Conservation (phyloP, 2,113 vertebrate genomes). For the Neopipo cinnamomea region DNA sequence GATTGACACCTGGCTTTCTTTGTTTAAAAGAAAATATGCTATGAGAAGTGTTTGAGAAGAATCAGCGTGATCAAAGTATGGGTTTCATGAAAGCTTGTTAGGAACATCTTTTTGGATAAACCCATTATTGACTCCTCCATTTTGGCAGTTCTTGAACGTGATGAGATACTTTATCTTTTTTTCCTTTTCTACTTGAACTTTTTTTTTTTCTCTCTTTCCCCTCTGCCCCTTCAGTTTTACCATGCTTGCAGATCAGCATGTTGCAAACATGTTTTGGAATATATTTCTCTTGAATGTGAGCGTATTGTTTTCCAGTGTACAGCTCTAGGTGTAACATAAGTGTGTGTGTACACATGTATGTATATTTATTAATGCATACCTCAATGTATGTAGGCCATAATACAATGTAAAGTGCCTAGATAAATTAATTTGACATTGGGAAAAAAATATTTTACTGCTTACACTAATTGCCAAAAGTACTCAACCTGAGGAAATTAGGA, state of each 20-base stretch:
- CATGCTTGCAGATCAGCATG: background rate
- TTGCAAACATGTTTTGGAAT: background rate
- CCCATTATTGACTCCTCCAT: background rate
- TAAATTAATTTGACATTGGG: background rate
- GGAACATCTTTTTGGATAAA: background rate
- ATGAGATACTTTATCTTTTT: background rate
- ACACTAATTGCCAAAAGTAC: background rate
- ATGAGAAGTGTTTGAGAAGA: background rate
- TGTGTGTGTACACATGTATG: fast-evolving
- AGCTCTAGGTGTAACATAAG: background rate
- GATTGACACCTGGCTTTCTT: background rate
- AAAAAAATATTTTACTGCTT: background rate
- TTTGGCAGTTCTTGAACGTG: background rate
- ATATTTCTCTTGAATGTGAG: background rate
- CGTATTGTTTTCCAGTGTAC: background rate
- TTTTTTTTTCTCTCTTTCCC: background rate
- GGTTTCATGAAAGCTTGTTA: background rate
- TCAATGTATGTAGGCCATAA: background rate
- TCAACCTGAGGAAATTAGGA: background rate
- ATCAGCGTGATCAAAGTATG: background rate
- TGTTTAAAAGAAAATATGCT: background rate
- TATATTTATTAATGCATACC: background rate
- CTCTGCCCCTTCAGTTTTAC: background rate
- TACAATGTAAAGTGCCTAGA: background rate
- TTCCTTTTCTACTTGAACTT: background rate